Base-by-base conservation (phyloP, 2,113 vertebrate species). In the Melanotaenia duboulayi region DNA sequence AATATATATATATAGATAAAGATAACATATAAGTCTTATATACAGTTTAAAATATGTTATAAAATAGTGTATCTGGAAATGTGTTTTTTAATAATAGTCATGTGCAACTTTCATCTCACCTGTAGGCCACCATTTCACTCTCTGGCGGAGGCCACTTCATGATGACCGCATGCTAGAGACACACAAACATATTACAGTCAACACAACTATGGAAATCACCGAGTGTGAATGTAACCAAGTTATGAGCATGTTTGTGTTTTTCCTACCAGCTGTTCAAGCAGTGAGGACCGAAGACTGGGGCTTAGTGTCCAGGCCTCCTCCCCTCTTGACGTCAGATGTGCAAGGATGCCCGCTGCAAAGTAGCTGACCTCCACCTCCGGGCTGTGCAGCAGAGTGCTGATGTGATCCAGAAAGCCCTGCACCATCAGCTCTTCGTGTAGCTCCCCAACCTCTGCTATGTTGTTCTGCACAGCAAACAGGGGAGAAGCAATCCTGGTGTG, bases 61-160 rank as follows among this genome's bases (percentile, higher is more conserved):
- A 24, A 12, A 49, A 35, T 2, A 14, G 5, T 35, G 5, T 35
- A 32, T 14, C 3, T 12, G 17, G 2, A n/a, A 63, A 35, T 22
- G 20, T 3, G 14, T 20, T 2, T 11, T 44, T 19, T 19, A 20
- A 35, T 2, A 11, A 22, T n/a, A n/a, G 11, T 37, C n/a, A 19
- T 35, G 32, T 9, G 8, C 32, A 35, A 35, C 32, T 35, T 35
- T 35, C 4, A 20, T 70, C 89, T 87, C 74, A 99, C 98, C 98
- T 99, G 95, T 99, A 99, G 37, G 97, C 97, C 82, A 99, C 98
- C 98, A 99, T 99, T 90, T 99, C 97, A 91, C 97, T 98, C 37
- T 98, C 97, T 3, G 97, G 98, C 1, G 97, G 94, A 7, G 97
- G 97, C 98, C 98, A 99, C 83, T 97, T 96, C 90, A 97, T 95